Percentiles rank a stretch among this genome's conserved stretches.
These are phyloP conservation scores for Capromys pilorides DNA, from an alignment of 2,797 vertebrate genomes.

Conservation along the genomic window DNA sequence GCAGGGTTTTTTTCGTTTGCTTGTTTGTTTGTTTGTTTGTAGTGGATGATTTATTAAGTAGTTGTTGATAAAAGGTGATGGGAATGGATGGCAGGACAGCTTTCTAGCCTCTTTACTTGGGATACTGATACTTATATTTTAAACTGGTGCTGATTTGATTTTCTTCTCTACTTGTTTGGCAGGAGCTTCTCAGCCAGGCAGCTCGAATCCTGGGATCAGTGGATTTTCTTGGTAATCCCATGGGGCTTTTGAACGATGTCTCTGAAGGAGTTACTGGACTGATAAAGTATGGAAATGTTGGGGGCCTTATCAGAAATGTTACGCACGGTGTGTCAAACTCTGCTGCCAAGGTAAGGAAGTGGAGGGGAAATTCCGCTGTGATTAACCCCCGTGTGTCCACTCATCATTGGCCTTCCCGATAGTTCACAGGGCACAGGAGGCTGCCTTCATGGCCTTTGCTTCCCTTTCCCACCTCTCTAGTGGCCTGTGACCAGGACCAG, in stretches of 20 bases:
- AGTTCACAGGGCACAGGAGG: background rate
- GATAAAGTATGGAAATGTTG: slow-evolving; percentile 96
- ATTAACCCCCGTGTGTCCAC: background rate
- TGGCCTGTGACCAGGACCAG: background rate
- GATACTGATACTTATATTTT: background rate
- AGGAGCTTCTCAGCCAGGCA: slow-evolving; percentile 98
- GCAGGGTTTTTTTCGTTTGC: background rate
- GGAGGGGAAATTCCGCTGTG: background rate
- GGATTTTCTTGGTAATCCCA: slow-evolving; percentile 98
- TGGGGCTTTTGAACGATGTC: slow-evolving; percentile 96
- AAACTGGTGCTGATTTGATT: background rate
- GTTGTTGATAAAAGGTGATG: background rate
- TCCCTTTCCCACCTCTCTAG: background rate
- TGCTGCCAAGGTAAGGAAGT: slow-evolving; percentile 94
- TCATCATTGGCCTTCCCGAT: background rate
- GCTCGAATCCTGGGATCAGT: slow-evolving; percentile 97
- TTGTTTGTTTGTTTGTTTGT: background rate
- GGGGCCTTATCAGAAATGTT: slow-evolving; percentile 96
- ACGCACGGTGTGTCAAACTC: slow-evolving; percentile 99
- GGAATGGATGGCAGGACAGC: background rate
- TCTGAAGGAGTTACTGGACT: slow-evolving; percentile 95
- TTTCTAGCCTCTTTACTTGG: background rate
- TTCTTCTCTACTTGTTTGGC: slow-evolving; percentile 25
- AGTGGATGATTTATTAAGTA: background rate
- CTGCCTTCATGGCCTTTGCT: background rate